These are phyloP conservation scores for Acyrthosiphon pisum DNA, from an alignment of 1,140 invertebrate species.

Conservation along the genomic window DNA sequence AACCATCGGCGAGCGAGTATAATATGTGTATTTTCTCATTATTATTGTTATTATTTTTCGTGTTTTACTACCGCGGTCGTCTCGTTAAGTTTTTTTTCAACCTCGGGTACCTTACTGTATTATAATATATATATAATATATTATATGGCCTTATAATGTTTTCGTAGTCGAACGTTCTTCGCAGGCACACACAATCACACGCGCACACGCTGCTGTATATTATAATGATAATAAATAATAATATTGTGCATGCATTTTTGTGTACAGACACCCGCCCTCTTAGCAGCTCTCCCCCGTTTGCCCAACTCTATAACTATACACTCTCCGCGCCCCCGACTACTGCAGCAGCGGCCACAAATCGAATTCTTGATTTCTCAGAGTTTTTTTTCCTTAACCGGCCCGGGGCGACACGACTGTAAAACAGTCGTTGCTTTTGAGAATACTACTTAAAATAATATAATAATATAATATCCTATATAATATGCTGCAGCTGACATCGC, in stretches of 20 bases:
- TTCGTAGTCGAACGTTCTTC: neutral
- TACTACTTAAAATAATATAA: constrained; percentile 25
- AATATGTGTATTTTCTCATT: neutral
- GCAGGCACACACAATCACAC: neutral
- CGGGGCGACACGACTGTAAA: constrained; percentile 22
- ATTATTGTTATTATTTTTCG: constrained; percentile 12
- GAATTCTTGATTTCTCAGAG: neutral
- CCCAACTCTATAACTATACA: neutral
- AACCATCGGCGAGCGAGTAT: neutral
- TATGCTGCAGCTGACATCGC: neutral
- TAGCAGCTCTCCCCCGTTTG: neutral
- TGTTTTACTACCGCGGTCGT: neutral
- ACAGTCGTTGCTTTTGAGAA: constrained; percentile 4
- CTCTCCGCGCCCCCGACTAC: neutral
- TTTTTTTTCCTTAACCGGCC: neutral
- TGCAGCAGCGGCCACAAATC: neutral
- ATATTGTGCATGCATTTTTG: neutral
- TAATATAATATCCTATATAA: neutral
- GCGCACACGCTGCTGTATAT: neutral
- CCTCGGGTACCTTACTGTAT: neutral
- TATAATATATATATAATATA: constrained; percentile 8
- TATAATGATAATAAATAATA: constrained; percentile 31
- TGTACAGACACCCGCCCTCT: neutral
- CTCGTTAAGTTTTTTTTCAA: neutral
- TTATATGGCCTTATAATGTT: neutral